Evolutionary conservation across 2,888 invertebrate species (phyloP), one percentile per base, ranked within the genome.

Genomic region (Rhodophaea formosa): DNA sequence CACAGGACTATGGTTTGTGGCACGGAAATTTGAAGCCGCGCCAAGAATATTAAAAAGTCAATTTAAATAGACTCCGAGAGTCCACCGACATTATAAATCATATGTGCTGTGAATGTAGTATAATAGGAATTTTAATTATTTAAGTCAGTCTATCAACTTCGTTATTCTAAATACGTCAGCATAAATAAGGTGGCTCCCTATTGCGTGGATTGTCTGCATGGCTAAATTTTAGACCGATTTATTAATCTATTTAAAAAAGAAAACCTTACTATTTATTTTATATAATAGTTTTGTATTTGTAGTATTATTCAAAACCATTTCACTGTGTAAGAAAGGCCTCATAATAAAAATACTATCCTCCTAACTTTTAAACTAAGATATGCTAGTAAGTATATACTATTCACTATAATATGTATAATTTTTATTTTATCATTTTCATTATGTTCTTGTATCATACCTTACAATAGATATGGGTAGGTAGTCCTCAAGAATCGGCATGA

Each of bases 11-110:
- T 54, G 45, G 44, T 54, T 15, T 54, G 44, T 16, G 29, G 30
- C 44, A 54, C 54, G 54, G 54, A 54, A 54, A 54, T 45, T 45
- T 30, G 32, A 45, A 12, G 30, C n/a, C 8, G 45, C 42, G 44
- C 54, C 54, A 54, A 45, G 54, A 54, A 54, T 54, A 54, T 45
- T 54, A 54, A 54, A 51, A 51, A 16, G 32, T 51, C 1, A 35
- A 51, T 51, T 51, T 51, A 15, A 51, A 49, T 49, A 49, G 1
- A 35, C 15, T 15, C 10, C 51, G 35, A 51, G 16, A 35, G 10
- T 12, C 32, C 51, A 51, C 16, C 51, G 35, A 51, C 35, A 51
- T 51, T 16, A 51, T 51, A 51, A 51, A 51, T 51, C 51, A 51
- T 51, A 15, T 51, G 51, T 17, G 51, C 7, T 51, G 8, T 51